phyloP scores from a whole-genome alignment of 2,888 invertebrate species.

The Stenolophus ochropezus region DNA sequence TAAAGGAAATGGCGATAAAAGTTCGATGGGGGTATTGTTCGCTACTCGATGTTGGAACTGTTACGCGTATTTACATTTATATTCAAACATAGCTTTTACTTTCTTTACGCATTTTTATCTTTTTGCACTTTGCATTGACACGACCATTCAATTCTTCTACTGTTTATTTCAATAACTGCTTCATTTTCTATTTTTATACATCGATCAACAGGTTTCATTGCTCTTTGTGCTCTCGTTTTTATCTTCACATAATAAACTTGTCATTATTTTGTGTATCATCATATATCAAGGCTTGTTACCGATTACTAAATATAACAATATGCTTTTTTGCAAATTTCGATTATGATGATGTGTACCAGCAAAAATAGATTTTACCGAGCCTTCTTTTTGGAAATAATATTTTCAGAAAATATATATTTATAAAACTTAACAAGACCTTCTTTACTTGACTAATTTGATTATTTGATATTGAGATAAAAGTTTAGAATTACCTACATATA shows the following conservation, averaged over 20 bases:
- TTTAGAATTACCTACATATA: too few relatives aligned
- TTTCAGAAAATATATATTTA: too few relatives aligned
- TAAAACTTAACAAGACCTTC: too few relatives aligned
- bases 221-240: not conserved
- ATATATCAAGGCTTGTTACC: too few relatives aligned
- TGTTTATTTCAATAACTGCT: slow-evolving; percentile 9
- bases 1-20: slow-evolving; percentile 55
- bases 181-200: not conserved
- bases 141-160: slow-evolving; percentile 3
- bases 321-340: too few relatives aligned
- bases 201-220: slow-evolving; percentile 11
- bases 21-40: slow-evolving; percentile 52
- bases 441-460: too few relatives aligned
- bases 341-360: too few relatives aligned
- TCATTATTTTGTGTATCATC: not conserved
- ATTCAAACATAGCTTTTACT: slow-evolving; percentile 13
- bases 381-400: too few relatives aligned
- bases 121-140: slow-evolving; percentile 13
- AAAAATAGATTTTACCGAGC: too few relatives aligned
- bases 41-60: slow-evolving; percentile 4
- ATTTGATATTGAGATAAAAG: too few relatives aligned
- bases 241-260: not conserved
- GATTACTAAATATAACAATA: too few relatives aligned
- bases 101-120: slow-evolving; percentile 26
- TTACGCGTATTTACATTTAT: slow-evolving; percentile 43